Evolutionary conservation across 1,140 invertebrate species (phyloP), one percentile per base, ranked within the genome.

Genomic region (Dendroctonus ponderosae): DNA sequence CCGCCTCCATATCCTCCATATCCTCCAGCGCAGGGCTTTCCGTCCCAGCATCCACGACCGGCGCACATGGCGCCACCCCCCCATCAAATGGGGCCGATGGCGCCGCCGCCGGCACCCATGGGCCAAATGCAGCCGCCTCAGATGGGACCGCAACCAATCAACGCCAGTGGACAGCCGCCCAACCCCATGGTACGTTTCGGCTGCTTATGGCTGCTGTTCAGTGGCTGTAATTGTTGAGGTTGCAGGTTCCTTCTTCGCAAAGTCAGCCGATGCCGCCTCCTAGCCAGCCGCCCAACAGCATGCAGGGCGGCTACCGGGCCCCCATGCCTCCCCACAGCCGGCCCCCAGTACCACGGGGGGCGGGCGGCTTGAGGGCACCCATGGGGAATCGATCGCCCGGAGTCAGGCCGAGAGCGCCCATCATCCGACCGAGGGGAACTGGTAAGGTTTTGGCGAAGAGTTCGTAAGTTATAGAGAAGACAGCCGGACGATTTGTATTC

Each of bases 11-110:
- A 68, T 77, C 75, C 62, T 40, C 56, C 40, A 0, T 76, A 77
- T 54, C 74, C 74, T 1, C 75, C 75, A 2, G 68, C 66, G 11
- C 73, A 71, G 0, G 71, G 71, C 6, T 76, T 75, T 57, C 70
- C 76, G 7, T 79, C 79, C 11, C 79, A 79, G 15, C 43, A 59
- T 43, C 79, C 78, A 15, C 62, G 37, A 8, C 37, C 44, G 42
- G 46, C 62, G 14, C 79, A 79, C 5, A 82, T 80, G 73, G 82
- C 80, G 58, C 74, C 79, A 63, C 77, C 79, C 12, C 81, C 80
- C n/a, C 81, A 79, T 5, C 72, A 78, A 5, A 77, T 75, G 40
- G 75, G 80, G 42, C 80, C 57, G 39, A 62, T 68, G 66, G 59
- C 82, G 69, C 79, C 80, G 7, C 71, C 78, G 7, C 73, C 71